Evolutionary conservation across 1,140 invertebrate genomes (phyloP), one percentile per base, ranked within the genome.

Genomic region (Physella acuta): DNA sequence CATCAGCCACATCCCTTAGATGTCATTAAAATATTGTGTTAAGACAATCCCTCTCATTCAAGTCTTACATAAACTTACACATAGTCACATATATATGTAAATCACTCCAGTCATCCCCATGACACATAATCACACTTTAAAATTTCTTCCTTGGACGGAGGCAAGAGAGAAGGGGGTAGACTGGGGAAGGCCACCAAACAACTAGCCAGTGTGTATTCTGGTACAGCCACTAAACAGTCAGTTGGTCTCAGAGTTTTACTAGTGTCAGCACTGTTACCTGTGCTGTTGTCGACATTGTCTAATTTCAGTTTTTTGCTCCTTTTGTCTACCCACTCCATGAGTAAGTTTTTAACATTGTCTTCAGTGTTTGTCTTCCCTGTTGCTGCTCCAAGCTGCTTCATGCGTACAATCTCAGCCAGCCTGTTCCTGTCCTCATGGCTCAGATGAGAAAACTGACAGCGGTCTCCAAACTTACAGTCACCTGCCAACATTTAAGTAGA

Each of bases 391-490:
- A 30, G 30, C 28, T 67, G 30, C 30, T 67, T 67, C 64, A 56
- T 30, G 16, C 11, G 2, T n/a, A 67, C 39, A 20, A 30, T 26
- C 11, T 56, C 51, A 3, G 33, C 8, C 1, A 67, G 34, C n/a
- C 34, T 11, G 20, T 33, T 33, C 24, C 53, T 67, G 53, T 36
- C 52, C 20, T 67, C 64, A 39, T 39, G 55, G 17, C 51, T 67
- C 31, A 67, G 53, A 31, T 67, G 64, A 49, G 64, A 67, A 37
- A 49, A 67, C 36, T 67, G 64, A 20, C 64, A 67, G 0, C 64
- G 11, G 2, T 56, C 64, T 3, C 64, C 64, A 49, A 67, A 67
- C 26, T 49, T 37, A 53, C 64, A 67, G 11, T 67, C 52, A 3
- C 64, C 64, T 67, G 26, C 14, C 49, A 66, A 24, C n/a, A n/a